phyloP scores from a whole-genome alignment of 2,888 invertebrate genomes.

The Hydraecia micacea region DNA sequence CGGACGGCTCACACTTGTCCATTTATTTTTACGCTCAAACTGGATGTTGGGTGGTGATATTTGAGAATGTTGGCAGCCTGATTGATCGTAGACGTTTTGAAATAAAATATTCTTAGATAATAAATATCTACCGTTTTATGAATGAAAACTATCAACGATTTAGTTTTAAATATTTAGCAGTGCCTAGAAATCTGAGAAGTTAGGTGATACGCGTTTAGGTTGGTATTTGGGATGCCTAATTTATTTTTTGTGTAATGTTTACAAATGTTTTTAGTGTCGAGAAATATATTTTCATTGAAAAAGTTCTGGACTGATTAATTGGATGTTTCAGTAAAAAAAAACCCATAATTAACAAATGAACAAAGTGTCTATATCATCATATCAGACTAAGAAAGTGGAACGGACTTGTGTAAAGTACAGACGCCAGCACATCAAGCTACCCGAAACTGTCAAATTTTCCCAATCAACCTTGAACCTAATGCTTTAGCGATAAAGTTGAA shows the following conservation, averaged over 20 bases:
- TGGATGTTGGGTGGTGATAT: conserved; percentile 58
- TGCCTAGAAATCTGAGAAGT: conserved; percentile 33
- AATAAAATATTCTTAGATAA: conserved; percentile 59
- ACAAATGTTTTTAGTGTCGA: background rate
- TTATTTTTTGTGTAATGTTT: conserved; percentile 1
- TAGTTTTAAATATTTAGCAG: conserved; percentile 9
- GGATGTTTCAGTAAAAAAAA: background rate
- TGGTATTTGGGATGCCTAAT: background rate
- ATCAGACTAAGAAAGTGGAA: too few species aligned
- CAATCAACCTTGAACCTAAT: too few species aligned
- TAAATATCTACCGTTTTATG: conserved; percentile 52
- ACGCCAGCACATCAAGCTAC: too few species aligned
- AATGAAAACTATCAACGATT: conserved; percentile 58
- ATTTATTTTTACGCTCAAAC: conserved; percentile 58
- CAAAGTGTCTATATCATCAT: too few species aligned
- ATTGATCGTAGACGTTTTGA: conserved; percentile 61
- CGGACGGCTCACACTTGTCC: conserved; percentile 29
- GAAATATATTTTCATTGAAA: conserved; percentile 3
- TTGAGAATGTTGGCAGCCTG: conserved; percentile 62
- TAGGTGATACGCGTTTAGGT: conserved; percentile 6
- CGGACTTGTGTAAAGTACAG: too few species aligned
- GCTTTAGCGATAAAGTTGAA: too few species aligned
- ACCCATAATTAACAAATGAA: too few species aligned
- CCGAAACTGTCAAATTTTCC: too few species aligned
- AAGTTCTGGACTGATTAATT: background rate